Evolutionary conservation across 2,113 vertebrate species (phyloP).

Genomic region (Oryzias melastigma): DNA sequence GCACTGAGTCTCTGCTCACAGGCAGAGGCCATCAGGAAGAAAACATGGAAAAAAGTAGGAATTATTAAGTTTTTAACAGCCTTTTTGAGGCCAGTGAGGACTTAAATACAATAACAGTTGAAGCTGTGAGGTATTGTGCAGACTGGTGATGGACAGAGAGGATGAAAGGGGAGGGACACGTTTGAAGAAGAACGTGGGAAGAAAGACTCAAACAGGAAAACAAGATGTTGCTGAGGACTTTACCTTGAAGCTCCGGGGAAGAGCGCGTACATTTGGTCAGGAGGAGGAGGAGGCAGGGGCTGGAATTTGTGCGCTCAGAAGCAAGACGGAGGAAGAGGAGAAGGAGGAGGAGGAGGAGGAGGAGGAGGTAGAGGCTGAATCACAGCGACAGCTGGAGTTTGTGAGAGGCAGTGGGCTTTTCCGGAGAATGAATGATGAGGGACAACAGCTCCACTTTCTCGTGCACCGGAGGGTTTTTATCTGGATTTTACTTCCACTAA

Average conservation of each 20-base stretch:
- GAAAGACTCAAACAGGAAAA: slow-evolving; percentile 19
- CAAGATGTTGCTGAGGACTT: slow-evolving; percentile 23
- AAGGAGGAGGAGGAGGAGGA: slow-evolving; percentile 16
- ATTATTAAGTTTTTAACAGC: slow-evolving; percentile 1
- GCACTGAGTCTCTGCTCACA: slow-evolving; percentile 7
- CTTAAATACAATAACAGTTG: neutral
- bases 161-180: slow-evolving; percentile 13
- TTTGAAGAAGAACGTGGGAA: slow-evolving; percentile 16
- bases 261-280: slow-evolving; percentile 25
- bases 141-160: slow-evolving; percentile 18
- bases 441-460: slow-evolving; percentile 30
- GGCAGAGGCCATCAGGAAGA: neutral
- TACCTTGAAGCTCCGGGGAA: slow-evolving; percentile 49
- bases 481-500: slow-evolving; percentile 28
- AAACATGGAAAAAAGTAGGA: neutral
- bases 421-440: slow-evolving; percentile 31
- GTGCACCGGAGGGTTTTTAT: slow-evolving; percentile 23
- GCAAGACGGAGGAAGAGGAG: slow-evolving; percentile 23
- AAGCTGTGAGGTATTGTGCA: slow-evolving; percentile 8
- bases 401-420: slow-evolving; percentile 31
- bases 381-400: slow-evolving; percentile 34
- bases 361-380: slow-evolving; percentile 33
- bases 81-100: neutral
- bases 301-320: slow-evolving; percentile 31
- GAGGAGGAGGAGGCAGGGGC: slow-evolving; percentile 14